A percentile compares a stretch with the other conserved stretches of the same genome.
Evolutionary conservation across 1,140 invertebrate genomes (phyloP).

Genomic region (Bilobella aurantiaca): DNA sequence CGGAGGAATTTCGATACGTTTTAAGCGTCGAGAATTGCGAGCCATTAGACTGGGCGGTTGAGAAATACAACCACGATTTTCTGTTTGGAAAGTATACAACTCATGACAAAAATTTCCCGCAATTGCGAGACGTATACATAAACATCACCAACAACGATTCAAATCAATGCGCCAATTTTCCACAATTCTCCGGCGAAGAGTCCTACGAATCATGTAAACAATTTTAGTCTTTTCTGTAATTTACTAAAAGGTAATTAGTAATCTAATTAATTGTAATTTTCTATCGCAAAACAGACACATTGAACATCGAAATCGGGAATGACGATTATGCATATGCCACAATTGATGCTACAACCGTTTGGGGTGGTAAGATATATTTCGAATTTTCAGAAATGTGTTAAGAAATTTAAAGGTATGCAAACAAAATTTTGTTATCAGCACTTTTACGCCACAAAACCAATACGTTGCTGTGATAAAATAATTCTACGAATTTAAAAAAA

Average conservation of each 20-base stretch:
- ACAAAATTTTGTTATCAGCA: no score
- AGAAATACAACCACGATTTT: conserved; percentile 9
- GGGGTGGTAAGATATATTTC: conserved; percentile 25
- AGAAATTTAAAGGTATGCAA: no score
- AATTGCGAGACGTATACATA: not conserved
- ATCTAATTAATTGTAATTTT: no score
- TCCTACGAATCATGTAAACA: conserved; percentile 22
- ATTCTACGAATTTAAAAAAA: no score
- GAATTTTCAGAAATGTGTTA: no score
- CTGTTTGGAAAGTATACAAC: not conserved
- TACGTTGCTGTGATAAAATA: no score
- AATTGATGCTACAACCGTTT: conserved; percentile 23
- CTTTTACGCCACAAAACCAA: no score
- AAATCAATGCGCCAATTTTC: conserved; percentile 19
- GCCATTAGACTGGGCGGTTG: conserved; percentile 13
- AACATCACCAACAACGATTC: not conserved
- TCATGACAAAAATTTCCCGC: not conserved
- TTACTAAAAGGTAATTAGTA: no score
- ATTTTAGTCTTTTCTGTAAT: no score
- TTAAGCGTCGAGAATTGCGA: not conserved
- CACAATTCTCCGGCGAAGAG: conserved; percentile 6
- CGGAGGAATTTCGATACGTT: not conserved
- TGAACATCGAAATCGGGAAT: conserved; percentile 1
- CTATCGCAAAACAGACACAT: not conserved
- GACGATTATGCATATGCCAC: not conserved